Percentiles rank a stretch among this genome's conserved stretches.
These are phyloP conservation scores for Solenodon paradoxus DNA, from an alignment of 2,113 vertebrate genomes.

Conservation along the genomic window DNA sequence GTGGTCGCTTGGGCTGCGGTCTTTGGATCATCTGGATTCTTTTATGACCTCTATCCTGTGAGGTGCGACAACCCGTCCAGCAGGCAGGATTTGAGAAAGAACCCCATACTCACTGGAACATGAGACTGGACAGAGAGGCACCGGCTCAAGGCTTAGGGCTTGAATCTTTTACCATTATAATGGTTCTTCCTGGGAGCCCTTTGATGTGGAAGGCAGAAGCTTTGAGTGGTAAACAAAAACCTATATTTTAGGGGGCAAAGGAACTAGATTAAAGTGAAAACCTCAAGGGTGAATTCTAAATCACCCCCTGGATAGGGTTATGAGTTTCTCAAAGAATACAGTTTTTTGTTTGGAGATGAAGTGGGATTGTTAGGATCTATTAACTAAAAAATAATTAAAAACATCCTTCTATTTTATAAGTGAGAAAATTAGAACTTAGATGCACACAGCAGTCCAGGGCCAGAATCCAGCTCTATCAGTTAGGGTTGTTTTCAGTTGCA, in stretches of 20 bases:
- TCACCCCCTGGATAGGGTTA: too few species aligned
- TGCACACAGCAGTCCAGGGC: too few species aligned
- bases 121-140: not conserved
- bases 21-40: not conserved
- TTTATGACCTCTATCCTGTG: not conserved
- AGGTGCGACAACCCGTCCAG: too few species aligned
- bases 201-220: not conserved
- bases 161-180: not conserved
- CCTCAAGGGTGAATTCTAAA: constrained; percentile 78
- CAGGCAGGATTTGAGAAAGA: not conserved
- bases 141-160: not conserved
- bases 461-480: too few species aligned
- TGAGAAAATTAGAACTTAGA: too few species aligned
- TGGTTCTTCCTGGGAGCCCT: not conserved
- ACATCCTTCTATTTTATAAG: too few species aligned
- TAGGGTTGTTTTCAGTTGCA: too few species aligned
- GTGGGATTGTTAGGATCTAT: too few species aligned
- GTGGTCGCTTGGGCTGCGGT: not conserved
- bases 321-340: too few species aligned
- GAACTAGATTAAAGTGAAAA: constrained; percentile 64
- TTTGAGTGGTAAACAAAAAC: constrained; percentile 29
- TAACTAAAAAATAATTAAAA: too few species aligned
- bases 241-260: not conserved
- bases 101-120: not conserved
- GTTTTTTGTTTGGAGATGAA: too few species aligned